Evolutionary conservation across 2,888 invertebrate genomes (phyloP).

Genomic region (Chrysolina haemoptera): DNA sequence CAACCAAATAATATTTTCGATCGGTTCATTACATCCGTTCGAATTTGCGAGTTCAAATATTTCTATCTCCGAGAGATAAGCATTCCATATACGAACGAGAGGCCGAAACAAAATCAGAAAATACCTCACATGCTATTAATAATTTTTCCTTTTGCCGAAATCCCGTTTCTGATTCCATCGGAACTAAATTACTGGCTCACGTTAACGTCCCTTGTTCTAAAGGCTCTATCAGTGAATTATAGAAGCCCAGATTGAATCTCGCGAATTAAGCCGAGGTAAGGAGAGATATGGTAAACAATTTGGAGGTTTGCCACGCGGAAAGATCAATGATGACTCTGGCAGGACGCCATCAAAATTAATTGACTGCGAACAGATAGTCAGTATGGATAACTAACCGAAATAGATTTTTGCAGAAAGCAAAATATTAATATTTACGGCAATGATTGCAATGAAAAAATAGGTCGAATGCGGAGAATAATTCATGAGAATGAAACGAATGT

Average conservation of each 20-base stretch:
- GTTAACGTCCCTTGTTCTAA: conserved; percentile 38
- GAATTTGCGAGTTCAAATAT: no score
- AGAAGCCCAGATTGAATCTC: conserved; percentile 44
- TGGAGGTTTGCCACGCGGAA: conserved; percentile 51
- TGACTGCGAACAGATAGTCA: conserved; percentile 47
- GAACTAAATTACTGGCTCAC: conserved; percentile 28
- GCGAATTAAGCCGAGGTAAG: conserved; percentile 40
- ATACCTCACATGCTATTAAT: conserved; percentile 23
- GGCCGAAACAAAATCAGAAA: not conserved
- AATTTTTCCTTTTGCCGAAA: conserved; percentile 31
- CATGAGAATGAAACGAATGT: not conserved
- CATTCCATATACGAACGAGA: not conserved
- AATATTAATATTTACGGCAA: not conserved
- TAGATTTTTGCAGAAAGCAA: not conserved
- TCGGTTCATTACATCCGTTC: no score
- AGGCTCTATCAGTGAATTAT: conserved; percentile 46
- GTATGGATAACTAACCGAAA: conserved; percentile 4
- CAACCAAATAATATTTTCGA: no score
- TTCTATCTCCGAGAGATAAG: not conserved
- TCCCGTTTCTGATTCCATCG: conserved; percentile 27
- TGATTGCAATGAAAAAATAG: not conserved
- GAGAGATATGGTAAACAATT: conserved; percentile 52
- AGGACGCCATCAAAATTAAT: conserved; percentile 49
- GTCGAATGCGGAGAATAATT: no score
- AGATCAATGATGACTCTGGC: conserved; percentile 50